A percentile compares a stretch with the other conserved stretches of the same genome.
Evolutionary conservation across 2,888 invertebrate species (phyloP).

Genomic region (Cryptocephalus primarius): DNA sequence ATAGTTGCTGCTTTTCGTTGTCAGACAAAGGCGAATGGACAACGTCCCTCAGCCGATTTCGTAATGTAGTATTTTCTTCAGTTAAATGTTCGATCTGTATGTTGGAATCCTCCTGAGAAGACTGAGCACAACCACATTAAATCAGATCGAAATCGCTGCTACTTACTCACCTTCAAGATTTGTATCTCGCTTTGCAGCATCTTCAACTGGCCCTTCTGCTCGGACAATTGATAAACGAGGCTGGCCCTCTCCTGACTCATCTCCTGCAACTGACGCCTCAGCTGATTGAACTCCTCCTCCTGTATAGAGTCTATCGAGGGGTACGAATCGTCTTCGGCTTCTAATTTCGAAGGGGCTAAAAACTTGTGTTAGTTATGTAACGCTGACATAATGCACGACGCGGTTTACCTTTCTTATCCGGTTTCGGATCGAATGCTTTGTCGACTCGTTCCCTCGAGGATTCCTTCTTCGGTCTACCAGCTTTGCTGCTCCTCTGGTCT

Average conservation of each 20-base stretch:
- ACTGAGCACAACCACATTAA: slow-evolving; percentile 27
- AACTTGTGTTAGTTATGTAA: too few relatives aligned
- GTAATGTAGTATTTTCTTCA: slow-evolving; percentile 66
- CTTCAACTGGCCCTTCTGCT: slow-evolving; percentile 56
- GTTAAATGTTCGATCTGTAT: slow-evolving; percentile 54
- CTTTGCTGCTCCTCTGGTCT: slow-evolving; percentile 44
- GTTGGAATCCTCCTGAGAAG: slow-evolving; percentile 48
- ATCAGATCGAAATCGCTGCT: not conserved
- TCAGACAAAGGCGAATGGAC: slow-evolving; percentile 73
- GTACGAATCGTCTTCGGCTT: slow-evolving; percentile 17
- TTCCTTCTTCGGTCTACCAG: slow-evolving; percentile 38
- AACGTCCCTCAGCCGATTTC: slow-evolving; percentile 66
- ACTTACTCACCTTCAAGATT: slow-evolving; percentile 49
- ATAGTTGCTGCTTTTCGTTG: slow-evolving; percentile 70
- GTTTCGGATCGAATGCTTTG: slow-evolving; percentile 20
- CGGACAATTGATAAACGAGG: slow-evolving; percentile 53
- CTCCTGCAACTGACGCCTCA: slow-evolving; percentile 52
- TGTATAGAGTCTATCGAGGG: slow-evolving; percentile 33
- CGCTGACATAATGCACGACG: too few relatives aligned
- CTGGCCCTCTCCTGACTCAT: slow-evolving; percentile 54
- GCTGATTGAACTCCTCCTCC: slow-evolving; percentile 50
- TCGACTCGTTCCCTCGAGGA: slow-evolving; percentile 31
- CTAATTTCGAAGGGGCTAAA: slow-evolving; percentile 5
- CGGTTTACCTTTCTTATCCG: slow-evolving; percentile 25
- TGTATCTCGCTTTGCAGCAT: slow-evolving; percentile 57